Base-by-base conservation (phyloP, 2,888 invertebrate genomes). In the Cordilura impudica region DNA sequence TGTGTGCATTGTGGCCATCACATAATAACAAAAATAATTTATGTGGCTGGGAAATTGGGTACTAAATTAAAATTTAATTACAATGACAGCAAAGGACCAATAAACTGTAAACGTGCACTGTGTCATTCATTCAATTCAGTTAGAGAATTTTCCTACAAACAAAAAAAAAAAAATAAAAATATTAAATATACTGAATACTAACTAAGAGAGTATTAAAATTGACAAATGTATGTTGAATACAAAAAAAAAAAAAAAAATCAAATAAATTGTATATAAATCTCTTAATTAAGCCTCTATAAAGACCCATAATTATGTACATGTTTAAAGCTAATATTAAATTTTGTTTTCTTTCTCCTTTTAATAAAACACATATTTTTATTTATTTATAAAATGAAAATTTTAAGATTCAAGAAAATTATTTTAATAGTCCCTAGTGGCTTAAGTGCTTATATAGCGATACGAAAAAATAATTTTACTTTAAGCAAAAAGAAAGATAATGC, bases 11-110 rank as follows among this genome's bases (percentile, higher is more conserved):
- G 81, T 76, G 49, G 45, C 61, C 35, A 54, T 58, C 56, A 71
- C 61, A 63, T 72, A 71, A 76, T 67, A 77, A 74, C 76, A 70
- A 74, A 78, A 81, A 76, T 81, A 82, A 82, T 82, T 82, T 78
- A 82, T 82, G 81, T 79, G 77, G 81, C 77, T 82, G 81, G 82
- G 72, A 82, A 80, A 83, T 83, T 70, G 78, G 73, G 76, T 79
- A 82, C 81, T 81, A 82, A 81, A 83, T 81, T 83, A 82, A 82
- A 82, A 81, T 83, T 81, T 81, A 83, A 82, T 83, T 83, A 81
- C 81, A 81, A 67, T 80, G 82, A 81, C 78, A 79, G 78, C 73
- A 75, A 72, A 67, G 65, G 49, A 72, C 71, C 75, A 72, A 75
- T 79, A 75, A 71, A 69, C 71, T 69, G 58, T 45, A 26, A 67